phyloP scores from a whole-genome alignment of 2,113 vertebrate species.

The Numida meleagris region DNA sequence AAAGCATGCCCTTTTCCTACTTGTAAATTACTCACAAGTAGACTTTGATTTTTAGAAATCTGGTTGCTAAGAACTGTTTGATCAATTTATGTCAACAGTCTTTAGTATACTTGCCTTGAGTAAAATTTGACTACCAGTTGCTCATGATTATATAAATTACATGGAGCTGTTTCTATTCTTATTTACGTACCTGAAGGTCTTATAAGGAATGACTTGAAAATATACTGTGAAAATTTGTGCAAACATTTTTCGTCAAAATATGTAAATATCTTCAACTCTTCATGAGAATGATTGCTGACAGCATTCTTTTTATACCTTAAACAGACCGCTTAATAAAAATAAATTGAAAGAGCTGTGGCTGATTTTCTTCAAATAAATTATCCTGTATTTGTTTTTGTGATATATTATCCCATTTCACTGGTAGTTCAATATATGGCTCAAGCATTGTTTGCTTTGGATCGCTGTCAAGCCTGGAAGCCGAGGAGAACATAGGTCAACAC shows the following conservation, averaged over 20 bases:
- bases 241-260: background rate
- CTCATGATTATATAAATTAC: conserved; percentile 3
- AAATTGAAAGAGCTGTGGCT: background rate
- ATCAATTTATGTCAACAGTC: conserved; percentile 45
- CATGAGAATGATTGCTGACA: background rate
- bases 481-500: background rate
- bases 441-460: background rate
- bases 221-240: background rate
- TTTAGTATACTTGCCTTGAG: conserved; percentile 15
- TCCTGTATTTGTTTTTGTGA: background rate
- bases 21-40: conserved; percentile 41
- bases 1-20: conserved; percentile 9
- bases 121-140: conserved; percentile 1
- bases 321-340: background rate
- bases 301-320: background rate
- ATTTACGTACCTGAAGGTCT: background rate
- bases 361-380: background rate
- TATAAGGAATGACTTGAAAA: background rate
- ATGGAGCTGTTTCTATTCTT: background rate
- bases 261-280: background rate
- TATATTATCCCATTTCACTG: background rate
- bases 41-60: conserved; percentile 48
- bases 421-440: background rate
- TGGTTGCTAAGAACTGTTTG: conserved; percentile 42
- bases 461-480: background rate